Evolutionary conservation across 2,113 vertebrate species (phyloP).

Genomic region (Cephalopholis sonnerati): DNA sequence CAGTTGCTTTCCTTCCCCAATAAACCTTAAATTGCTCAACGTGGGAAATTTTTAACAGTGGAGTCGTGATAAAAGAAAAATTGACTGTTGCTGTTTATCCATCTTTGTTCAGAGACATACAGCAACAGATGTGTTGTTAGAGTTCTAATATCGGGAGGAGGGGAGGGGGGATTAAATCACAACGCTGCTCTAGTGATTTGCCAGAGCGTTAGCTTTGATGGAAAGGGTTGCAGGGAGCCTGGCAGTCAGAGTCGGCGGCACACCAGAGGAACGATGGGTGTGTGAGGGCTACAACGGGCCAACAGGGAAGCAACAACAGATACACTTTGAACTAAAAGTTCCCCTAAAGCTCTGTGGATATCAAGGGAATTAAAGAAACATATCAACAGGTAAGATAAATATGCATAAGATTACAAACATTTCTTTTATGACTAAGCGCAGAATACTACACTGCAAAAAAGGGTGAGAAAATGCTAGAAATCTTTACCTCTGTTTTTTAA

Average conservation of each 20-base stretch:
- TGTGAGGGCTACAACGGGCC: conserved; percentile 42
- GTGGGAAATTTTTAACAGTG: not conserved
- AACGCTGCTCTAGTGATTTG: conserved; percentile 81
- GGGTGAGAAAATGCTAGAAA: not conserved
- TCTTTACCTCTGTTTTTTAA: not conserved
- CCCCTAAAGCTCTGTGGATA: not conserved
- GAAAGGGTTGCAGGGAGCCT: conserved; percentile 49
- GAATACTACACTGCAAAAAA: not conserved
- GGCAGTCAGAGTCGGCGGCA: conserved; percentile 46
- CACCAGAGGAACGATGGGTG: conserved; percentile 39
- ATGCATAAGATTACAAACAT: not conserved
- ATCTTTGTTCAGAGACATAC: conserved; percentile 20
- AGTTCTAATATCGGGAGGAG: conserved; percentile 63
- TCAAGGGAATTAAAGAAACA: conserved; percentile 25
- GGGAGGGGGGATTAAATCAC: conserved; percentile 79
- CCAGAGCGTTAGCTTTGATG: conserved; percentile 76
- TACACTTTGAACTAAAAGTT: conserved; percentile 12
- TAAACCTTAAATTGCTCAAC: not conserved
- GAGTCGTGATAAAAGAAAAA: not conserved
- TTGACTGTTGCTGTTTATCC: conserved; percentile 11
- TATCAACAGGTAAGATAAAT: conserved; percentile 67
- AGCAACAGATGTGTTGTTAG: conserved; percentile 81
- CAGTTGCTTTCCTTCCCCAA: not conserved
- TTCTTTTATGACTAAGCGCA: conserved; percentile 8
- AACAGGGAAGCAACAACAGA: conserved; percentile 25